Conservation (phyloP, 2,888 invertebrate species). For the Phragmatobia fuliginosa region DNA sequence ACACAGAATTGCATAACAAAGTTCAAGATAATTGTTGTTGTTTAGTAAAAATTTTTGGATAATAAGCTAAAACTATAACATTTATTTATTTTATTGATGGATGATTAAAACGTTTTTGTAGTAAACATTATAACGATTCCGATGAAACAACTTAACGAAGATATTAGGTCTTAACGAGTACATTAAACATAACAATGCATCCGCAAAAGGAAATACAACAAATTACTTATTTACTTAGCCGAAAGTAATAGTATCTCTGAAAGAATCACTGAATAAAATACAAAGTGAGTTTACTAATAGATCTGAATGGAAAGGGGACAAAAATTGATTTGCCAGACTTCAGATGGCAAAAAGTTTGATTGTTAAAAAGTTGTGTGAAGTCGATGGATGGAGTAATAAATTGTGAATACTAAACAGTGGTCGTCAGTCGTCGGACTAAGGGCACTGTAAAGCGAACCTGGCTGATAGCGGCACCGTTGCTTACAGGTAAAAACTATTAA, state of each 20-base stretch:
- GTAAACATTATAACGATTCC: constrained; percentile 22
- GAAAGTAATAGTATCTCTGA: constrained; percentile 51
- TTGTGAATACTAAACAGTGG: constrained; percentile 43
- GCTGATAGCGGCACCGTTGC: constrained; percentile 26
- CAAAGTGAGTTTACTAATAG: not conserved
- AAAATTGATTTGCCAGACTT: not conserved
- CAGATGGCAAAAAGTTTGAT: not conserved
- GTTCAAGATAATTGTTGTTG: constrained; percentile 7
- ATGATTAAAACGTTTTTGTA: constrained; percentile 27
- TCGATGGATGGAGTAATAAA: constrained; percentile 27
- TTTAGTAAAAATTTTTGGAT: not conserved
- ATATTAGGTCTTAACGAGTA: constrained; percentile 16
- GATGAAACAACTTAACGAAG: constrained; percentile 17
- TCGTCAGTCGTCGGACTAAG: constrained; percentile 51
- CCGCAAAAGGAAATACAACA: constrained; percentile 27
- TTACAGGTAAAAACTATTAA: not conserved
- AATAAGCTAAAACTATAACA: constrained; percentile 10
- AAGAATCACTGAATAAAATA: not conserved
- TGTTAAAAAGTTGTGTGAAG: not conserved
- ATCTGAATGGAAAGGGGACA: no score
- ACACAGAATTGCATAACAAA: constrained; percentile 31
- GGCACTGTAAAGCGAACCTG: constrained; percentile 33
- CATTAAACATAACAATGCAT: constrained; percentile 34
- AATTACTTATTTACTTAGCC: constrained; percentile 53
- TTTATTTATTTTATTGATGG: constrained; percentile 23